These are phyloP conservation scores for Ariolimax columbianus DNA, from an alignment of 2,888 invertebrate genomes.

Conservation along the genomic window DNA sequence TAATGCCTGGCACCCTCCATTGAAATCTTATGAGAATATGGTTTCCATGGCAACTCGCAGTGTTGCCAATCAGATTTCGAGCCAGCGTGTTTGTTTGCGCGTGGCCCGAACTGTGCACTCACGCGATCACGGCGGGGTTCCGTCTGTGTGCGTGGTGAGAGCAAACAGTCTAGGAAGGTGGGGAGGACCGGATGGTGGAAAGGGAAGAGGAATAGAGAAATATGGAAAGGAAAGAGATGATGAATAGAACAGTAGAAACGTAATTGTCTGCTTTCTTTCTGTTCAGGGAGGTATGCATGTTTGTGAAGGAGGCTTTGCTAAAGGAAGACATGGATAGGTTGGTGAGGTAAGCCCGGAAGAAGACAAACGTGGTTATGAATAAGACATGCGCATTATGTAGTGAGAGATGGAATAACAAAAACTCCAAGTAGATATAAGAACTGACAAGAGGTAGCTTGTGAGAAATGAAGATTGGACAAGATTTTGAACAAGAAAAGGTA, in stretches of 20 bases:
- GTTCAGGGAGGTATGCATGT: background rate
- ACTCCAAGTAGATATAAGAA: too few species aligned
- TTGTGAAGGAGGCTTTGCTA: background rate
- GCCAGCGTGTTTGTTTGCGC: slow-evolving; percentile 45
- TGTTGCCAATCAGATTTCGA: slow-evolving; percentile 44
- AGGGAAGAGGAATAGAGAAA: background rate
- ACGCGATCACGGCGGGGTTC: slow-evolving; percentile 37
- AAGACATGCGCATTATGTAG: background rate
- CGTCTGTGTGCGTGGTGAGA: slow-evolving; percentile 8
- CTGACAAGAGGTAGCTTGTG: too few species aligned
- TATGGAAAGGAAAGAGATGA: background rate
- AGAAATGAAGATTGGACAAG: too few species aligned
- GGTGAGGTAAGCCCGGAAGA: background rate
- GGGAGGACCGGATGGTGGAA: slow-evolving; percentile 23
- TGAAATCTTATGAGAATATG: slow-evolving; percentile 41
- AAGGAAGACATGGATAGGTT: background rate
- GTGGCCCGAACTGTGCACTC: slow-evolving; percentile 37
- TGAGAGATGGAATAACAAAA: background rate
- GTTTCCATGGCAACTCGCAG: slow-evolving; percentile 37
- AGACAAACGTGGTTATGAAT: background rate
- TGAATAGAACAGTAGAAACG: background rate
- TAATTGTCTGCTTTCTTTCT: background rate
- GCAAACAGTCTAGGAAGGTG: slow-evolving; percentile 15
- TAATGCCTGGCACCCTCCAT: slow-evolving; percentile 32
- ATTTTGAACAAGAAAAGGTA: too few species aligned